Evolutionary conservation across 2,797 vertebrate genomes (phyloP).

Genomic region (Nasua narica): DNA sequence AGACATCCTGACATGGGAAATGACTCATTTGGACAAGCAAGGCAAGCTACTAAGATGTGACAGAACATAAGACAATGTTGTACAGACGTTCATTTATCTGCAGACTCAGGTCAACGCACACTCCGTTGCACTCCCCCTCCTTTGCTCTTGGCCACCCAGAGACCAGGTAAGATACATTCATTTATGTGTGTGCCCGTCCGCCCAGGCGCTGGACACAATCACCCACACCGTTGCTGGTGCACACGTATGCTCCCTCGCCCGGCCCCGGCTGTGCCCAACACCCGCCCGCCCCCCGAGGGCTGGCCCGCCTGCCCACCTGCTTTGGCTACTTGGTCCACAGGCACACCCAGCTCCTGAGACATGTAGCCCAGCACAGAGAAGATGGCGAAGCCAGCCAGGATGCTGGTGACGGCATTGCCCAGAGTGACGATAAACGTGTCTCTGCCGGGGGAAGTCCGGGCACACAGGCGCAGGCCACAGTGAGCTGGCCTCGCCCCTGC

Average conservation of each 20-base stretch:
- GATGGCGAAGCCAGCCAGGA: slow-evolving; percentile 88
- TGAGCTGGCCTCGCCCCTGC: not conserved
- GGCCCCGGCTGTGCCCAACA: not conserved
- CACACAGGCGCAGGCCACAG: not conserved
- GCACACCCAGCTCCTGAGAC: slow-evolving; percentile 88
- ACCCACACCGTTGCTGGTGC: not conserved
- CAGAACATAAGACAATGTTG: not conserved
- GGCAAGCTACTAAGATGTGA: not conserved
- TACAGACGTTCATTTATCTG: not conserved
- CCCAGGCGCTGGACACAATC: not conserved
- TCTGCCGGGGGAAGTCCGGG: slow-evolving; percentile 72
- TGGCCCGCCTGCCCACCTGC: slow-evolving; percentile 80
- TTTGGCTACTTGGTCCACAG: slow-evolving; percentile 88
- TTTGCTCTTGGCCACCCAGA: not conserved
- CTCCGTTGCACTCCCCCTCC: not conserved
- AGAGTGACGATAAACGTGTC: slow-evolving; percentile 89
- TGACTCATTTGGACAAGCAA: not conserved
- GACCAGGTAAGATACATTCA: too few species aligned
- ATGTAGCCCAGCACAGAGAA: slow-evolving; percentile 89
- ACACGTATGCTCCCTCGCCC: not conserved
- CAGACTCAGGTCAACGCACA: not conserved
- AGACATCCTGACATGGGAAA: not conserved
- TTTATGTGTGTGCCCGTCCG: rapidly evolving
- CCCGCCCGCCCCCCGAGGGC: not conserved
- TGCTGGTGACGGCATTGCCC: slow-evolving; percentile 88